Base-by-base conservation (phyloP, 35 echinoderm and acorn worm species). In the Chiridota heheva region DNA sequence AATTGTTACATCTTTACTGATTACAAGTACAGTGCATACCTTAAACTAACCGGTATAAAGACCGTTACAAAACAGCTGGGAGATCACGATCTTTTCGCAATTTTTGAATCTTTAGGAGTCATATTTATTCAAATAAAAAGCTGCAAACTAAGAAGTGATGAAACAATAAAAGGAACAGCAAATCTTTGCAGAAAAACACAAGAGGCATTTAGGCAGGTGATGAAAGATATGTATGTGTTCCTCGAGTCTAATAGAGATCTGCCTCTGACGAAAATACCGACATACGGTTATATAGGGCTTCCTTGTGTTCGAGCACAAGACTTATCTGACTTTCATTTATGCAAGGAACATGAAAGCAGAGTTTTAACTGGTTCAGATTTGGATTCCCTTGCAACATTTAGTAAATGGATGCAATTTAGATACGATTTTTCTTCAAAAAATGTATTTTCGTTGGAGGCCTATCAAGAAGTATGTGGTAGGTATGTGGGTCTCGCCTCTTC, bases 141-240 rank as follows among this genome's bases (percentile, higher is more conserved):
- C 47, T 78, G 75, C 33, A 58, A 78, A 22, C 10, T 22, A 10
- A 53, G 22, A 61, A 22, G 18, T 13, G 42, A n/a, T 7, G 75
- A 62, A 27, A 78, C 20, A 18, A 58, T 40, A n/a, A n/a, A n/a
- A n/a, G n/a, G n/a, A n/a, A n/a, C n/a, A 30, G 16, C 62, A n/a
- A 78, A 78, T 24, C 10, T 78, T 60, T 36, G 33, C 7, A 56
- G 42, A 36, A 78, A 78, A 58, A 27, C 75, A 35, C 49, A 37
- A 17, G 55, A 78, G 7, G 51, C 75, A 2, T 18, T 78, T 17
- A 28, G 2, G 6, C 75, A 78, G 36, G 24, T 57, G 49, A 58
- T 78, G 75, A 78, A 78, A 61, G 75, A 78, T 42, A 78, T 27
- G 30, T 78, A 60, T 61, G 75, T 78, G 4, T 78, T 78, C 36